Base-by-base conservation (phyloP, 2,113 vertebrate genomes). In the Fukomys damarensis region DNA sequence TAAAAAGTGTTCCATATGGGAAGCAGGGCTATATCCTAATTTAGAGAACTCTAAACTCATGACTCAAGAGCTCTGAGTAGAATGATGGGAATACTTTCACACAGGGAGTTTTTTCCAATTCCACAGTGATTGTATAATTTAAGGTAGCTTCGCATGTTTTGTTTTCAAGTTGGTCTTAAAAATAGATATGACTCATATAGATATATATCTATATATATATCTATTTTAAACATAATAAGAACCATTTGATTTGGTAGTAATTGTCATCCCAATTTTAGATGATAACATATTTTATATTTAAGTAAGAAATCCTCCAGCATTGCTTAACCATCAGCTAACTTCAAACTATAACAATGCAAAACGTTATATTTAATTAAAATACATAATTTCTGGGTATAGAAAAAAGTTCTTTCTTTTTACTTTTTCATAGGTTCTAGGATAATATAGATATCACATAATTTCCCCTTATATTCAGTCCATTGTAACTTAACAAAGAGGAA, bases 321-420 rank as follows among this genome's bases (percentile, higher is more conserved):
- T 94, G 89, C 43, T 96, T 87, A 94, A 94, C 68, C 22, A 96
- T 72, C n/a, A 58, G 3, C 54, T 95, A 96, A 89, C 26, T 46
- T 95, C 16, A 93, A 93, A 88, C 49, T 74, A 49, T 87, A 81
- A 59, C 86, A 94, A 68, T 85, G 76, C 46, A 11, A 94, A 96
- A 93, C 68, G 93, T 97, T 93, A 16, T 89, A 66, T 96, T 94
- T 98, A 96, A 97, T 97, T 97, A 96, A 96, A 97, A 94, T 76
- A 54, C 61, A 83, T 80, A 89, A 86, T 95, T 95, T 97, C 49
- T 94, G 58, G 22, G 85, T 96, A 79, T 49, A 86, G 97, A 96
- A 92, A 95, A 89, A 96, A 89, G 92, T 93, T 63, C 30, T 66
- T 94, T 93, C 72, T 86, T 96, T 96, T 97, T 87, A 38, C 58